phyloP scores from a whole-genome alignment of 1,140 invertebrate genomes.

The Aphelenchoides fujianensis region DNA sequence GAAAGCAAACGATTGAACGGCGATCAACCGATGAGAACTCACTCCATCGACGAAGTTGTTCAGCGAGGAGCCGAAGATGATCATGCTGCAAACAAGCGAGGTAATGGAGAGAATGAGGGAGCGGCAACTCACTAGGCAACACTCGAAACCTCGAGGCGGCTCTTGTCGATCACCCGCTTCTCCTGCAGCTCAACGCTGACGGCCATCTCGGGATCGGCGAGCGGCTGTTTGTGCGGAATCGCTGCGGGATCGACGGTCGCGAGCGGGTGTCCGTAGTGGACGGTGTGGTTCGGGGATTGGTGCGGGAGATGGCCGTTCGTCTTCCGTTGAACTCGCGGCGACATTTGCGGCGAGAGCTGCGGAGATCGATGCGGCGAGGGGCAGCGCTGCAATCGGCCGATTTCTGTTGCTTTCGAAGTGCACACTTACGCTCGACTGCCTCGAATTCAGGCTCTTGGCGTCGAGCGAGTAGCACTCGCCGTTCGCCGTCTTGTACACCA shows the following conservation, averaged over 20 bases:
- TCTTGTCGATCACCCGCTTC: slow-evolving; percentile 52
- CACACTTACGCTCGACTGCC: background rate
- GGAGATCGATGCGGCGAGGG: background rate
- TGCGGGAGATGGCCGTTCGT: slow-evolving; percentile 2
- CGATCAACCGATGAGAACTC: no score
- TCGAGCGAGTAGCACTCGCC: slow-evolving; percentile 5
- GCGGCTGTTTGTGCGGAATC: slow-evolving; percentile 15
- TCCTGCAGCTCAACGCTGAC: slow-evolving; percentile 46
- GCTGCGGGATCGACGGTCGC: no score
- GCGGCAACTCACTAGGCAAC: slow-evolving; percentile 27
- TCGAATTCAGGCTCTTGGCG: slow-evolving; percentile 10
- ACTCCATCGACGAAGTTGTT: slow-evolving; percentile 75
- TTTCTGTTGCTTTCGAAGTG: background rate
- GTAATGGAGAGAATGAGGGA: background rate
- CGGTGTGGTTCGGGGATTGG: background rate
- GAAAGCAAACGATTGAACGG: no score
- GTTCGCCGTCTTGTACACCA: slow-evolving; percentile 29
- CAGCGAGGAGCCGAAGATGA: slow-evolving; percentile 71
- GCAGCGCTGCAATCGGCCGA: background rate
- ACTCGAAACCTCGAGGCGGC: slow-evolving; percentile 44
- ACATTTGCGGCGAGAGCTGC: background rate
- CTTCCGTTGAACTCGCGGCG: background rate
- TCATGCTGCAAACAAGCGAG: slow-evolving; percentile 66
- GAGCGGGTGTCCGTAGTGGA: slow-evolving; percentile 8
- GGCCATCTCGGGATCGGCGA: slow-evolving; percentile 33